These are phyloP conservation scores for Mus caroli DNA, from an alignment of 2,797 vertebrate species.

Conservation along the genomic window DNA sequence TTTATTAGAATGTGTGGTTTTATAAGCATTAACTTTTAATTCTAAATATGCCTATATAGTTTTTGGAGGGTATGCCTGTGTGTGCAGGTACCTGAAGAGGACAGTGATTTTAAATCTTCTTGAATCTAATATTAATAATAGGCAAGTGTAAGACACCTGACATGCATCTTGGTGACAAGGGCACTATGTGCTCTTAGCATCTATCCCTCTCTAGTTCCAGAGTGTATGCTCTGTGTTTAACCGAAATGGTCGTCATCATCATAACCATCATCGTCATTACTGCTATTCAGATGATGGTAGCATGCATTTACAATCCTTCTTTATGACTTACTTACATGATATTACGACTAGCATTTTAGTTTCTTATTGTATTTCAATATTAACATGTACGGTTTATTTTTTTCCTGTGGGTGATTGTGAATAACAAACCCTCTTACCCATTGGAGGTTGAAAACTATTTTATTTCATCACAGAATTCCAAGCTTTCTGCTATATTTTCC, in stretches of 20 bases:
- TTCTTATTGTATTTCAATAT: background rate
- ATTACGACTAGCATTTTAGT: background rate
- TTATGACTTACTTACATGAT: background rate
- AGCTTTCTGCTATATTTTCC: background rate
- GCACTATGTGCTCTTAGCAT: background rate
- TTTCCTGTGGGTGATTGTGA: background rate
- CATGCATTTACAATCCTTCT: background rate
- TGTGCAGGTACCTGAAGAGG: background rate
- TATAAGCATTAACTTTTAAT: background rate
- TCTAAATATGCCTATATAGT: background rate
- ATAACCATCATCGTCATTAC: background rate
- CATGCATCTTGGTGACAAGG: too few species aligned
- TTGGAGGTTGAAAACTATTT: constrained; percentile 1
- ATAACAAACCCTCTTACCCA: background rate
- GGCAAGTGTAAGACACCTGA: background rate
- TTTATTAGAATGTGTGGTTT: background rate
- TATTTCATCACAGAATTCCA: constrained; percentile 20
- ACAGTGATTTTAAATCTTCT: background rate
- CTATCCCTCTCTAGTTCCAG: background rate
- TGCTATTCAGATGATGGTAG: background rate
- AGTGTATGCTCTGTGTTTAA: background rate
- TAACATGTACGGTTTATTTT: background rate
- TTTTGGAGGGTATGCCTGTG: background rate
- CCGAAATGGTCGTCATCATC: background rate
- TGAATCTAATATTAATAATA: background rate